phyloP scores from a whole-genome alignment of 2,113 vertebrate species.

The Pelecanus crispus region DNA sequence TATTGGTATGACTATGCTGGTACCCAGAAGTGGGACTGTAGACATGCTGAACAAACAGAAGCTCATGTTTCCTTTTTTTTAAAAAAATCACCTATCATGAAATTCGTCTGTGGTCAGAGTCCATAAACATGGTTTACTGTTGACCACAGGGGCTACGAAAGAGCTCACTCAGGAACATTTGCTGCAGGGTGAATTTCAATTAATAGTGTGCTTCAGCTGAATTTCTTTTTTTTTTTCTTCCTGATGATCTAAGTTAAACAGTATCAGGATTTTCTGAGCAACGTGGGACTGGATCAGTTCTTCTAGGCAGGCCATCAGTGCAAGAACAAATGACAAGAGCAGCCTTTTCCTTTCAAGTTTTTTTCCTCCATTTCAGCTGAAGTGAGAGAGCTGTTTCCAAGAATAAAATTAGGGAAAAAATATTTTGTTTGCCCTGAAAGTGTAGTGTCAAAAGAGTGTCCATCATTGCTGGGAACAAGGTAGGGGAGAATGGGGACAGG shows the following conservation, averaged over 20 bases:
- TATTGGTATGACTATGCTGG: not conserved
- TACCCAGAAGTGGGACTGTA: not conserved
- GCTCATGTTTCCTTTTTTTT: not conserved
- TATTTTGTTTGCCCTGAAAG: not conserved
- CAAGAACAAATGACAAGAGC: not conserved
- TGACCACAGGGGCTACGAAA: not conserved
- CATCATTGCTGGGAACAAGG: not conserved
- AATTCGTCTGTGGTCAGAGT: not conserved
- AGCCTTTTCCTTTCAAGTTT: not conserved
- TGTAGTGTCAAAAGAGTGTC: not conserved
- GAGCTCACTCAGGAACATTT: not conserved
- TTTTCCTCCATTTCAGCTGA: not conserved
- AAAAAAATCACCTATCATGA: not conserved
- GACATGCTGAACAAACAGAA: conserved; percentile 1
- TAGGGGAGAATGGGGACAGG: not conserved
- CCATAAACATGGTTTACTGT: not conserved
- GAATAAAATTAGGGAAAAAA: not conserved
- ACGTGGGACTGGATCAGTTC: not conserved
- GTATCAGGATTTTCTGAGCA: not conserved
- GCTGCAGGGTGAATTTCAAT: not conserved
- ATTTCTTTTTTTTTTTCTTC: not conserved
- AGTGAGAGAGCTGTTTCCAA: not conserved
- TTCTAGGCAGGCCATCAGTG: not conserved
- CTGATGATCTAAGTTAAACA: not conserved
- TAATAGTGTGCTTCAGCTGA: not conserved